phyloP scores from a whole-genome alignment of 2,113 vertebrate species.

The Malurus elegans region DNA sequence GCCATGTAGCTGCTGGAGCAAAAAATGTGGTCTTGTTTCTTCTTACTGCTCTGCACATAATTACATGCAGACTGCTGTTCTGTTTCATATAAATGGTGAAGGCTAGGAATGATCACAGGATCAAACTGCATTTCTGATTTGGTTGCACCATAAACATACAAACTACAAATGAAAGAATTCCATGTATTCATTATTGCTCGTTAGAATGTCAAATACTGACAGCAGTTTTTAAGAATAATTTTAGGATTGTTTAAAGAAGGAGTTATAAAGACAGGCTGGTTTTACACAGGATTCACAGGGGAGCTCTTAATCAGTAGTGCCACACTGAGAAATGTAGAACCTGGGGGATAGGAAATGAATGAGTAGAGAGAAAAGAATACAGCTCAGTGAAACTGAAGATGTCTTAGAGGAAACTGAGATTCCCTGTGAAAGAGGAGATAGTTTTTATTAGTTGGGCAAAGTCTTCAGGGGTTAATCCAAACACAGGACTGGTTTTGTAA shows the following conservation, averaged over 20 bases:
- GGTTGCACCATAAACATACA: background rate
- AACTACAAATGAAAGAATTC: background rate
- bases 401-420: background rate
- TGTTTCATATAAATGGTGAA: background rate
- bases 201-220: background rate
- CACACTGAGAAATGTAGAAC: background rate
- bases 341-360: background rate
- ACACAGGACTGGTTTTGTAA: background rate
- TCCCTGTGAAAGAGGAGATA: background rate
- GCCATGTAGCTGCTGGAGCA: background rate
- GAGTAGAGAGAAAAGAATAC: background rate
- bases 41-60: background rate
- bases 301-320: background rate
- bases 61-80: background rate
- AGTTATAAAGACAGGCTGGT: background rate
- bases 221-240: background rate
- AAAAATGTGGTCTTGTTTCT: background rate
- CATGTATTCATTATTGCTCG: background rate
- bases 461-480: background rate
- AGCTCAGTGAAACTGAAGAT: background rate
- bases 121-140: background rate
- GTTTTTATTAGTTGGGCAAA: background rate
- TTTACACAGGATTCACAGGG: background rate
- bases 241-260: background rate
- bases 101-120: background rate